phyloP scores from a whole-genome alignment of 2,888 invertebrate species.

The Habrosyne pyritoides region DNA sequence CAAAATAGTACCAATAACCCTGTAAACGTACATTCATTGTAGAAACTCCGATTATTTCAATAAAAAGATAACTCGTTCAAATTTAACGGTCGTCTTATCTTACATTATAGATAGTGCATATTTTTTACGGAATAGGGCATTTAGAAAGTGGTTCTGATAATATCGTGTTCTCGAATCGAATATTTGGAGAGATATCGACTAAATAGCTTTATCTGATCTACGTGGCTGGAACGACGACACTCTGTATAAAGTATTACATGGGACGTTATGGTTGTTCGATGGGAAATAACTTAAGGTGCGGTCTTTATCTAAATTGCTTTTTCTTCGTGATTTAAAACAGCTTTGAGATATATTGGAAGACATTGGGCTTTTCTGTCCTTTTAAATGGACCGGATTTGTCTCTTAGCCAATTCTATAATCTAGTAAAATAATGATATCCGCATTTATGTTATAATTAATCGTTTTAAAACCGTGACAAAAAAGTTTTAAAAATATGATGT shows the following conservation, averaged over 20 bases:
- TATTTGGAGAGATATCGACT: conserved; percentile 1
- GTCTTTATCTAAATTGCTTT: conserved; percentile 15
- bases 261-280: conserved; percentile 3
- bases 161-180: conserved; percentile 20
- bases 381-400: background rate
- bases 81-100: conserved; percentile 3
- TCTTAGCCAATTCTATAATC: too few relatives aligned
- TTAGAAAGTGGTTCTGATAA: conserved; percentile 40
- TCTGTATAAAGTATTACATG: conserved; percentile 13
- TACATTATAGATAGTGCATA: conserved; percentile 5
- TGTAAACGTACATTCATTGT: too few relatives aligned
- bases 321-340: conserved; percentile 11
- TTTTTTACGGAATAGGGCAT: conserved; percentile 30
- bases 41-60: background rate
- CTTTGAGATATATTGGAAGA: conserved; percentile 7
- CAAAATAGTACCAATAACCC: too few relatives aligned
- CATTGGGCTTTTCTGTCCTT: conserved; percentile 12
- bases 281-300: conserved; percentile 8
- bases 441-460: too few relatives aligned
- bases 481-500: too few relatives aligned
- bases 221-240: conserved; percentile 3
- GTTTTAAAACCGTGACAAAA: too few relatives aligned
- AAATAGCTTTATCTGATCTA: conserved; percentile 8
- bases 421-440: too few relatives aligned
- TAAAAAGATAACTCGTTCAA: conserved; percentile 5